phyloP scores from a whole-genome alignment of 2,797 vertebrate species.

The Micropoecilia bifurca region DNA sequence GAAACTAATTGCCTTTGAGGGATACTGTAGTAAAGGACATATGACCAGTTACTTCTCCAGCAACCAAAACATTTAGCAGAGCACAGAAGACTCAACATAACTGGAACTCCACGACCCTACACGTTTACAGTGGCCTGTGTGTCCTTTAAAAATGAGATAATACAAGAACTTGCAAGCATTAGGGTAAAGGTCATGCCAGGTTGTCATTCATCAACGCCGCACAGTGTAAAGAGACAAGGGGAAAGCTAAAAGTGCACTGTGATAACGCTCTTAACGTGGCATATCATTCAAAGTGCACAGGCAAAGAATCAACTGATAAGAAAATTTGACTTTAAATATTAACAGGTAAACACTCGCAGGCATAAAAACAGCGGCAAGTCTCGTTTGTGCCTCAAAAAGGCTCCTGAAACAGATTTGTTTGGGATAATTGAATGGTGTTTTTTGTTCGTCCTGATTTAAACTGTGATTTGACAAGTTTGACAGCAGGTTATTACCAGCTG shows the following conservation, averaged over 20 bases:
- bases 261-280: not conserved
- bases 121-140: not conserved
- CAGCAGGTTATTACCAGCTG: not conserved
- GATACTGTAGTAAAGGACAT: not conserved
- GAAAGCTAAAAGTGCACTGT: not conserved
- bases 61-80: not conserved
- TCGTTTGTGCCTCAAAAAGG: not conserved
- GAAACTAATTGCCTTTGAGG: not conserved
- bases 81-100: not conserved
- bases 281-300: not conserved
- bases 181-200: not conserved
- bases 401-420: slow-evolving; percentile 7
- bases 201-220: slow-evolving; percentile 2
- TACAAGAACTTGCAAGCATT: not conserved
- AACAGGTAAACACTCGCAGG: not conserved
- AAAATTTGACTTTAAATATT: not conserved
- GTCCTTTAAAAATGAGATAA: slow-evolving; percentile 1
- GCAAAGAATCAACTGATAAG: not conserved
- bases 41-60: not conserved
- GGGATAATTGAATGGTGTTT: slow-evolving; percentile 17
- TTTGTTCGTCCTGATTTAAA: slow-evolving; percentile 14
- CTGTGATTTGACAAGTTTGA: not conserved
- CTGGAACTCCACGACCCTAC: not conserved
- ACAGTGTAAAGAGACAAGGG: not conserved
- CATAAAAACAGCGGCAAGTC: not conserved